Evolutionary conservation across 2,888 invertebrate genomes (phyloP), one percentile per base, ranked within the genome.

Genomic region (Lasioglossum figueresi): DNA sequence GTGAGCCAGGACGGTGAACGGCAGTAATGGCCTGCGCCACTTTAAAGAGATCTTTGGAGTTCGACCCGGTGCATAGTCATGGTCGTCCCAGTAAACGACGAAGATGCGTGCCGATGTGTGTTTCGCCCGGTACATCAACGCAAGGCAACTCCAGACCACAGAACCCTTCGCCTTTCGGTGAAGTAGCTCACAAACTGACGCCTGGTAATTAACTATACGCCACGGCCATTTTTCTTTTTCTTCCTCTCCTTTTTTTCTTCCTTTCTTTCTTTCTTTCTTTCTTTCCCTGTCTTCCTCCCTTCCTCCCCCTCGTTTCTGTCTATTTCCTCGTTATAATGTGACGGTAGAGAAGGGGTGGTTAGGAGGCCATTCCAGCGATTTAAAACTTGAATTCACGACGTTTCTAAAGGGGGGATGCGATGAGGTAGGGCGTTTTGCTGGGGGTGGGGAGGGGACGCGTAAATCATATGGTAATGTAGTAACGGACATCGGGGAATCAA

Each of bases 21-120:
- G 93, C 93, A 95, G 97, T 96, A 96, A 99, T 99, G 99, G 99
- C 99, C 96, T 99, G 99, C 96, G 99, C 99, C 96, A 99, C 99
- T 94, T 96, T 99, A 91, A 99, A 99, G 96, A 97, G 99, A 95
- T 97, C 98, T 95, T 96, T 98, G 94, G 99, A 99, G 95, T 99
- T 99, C 97, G 99, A 99, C 96, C 98, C 98, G 90, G 96, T 97
- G 89, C 97, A 98, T 95, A 97, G 98, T 95, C 97, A 97, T 94
- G 96, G 96, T 85, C 96, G 98, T 93, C 98, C 98, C 84, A 97
- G 97, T 48, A 99, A 99, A 95, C 96, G 99, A 94, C 97, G 99
- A 95, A 97, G 99, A 96, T 99, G 98, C 96, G 97, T 97, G 93
- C 98, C 98, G 84, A 97, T 98, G 96, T 98, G 98, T 93, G 96